These are phyloP conservation scores for Drosophila quasianomalipes DNA, from an alignment of 2,888 invertebrate genomes.

Conservation along the genomic window DNA sequence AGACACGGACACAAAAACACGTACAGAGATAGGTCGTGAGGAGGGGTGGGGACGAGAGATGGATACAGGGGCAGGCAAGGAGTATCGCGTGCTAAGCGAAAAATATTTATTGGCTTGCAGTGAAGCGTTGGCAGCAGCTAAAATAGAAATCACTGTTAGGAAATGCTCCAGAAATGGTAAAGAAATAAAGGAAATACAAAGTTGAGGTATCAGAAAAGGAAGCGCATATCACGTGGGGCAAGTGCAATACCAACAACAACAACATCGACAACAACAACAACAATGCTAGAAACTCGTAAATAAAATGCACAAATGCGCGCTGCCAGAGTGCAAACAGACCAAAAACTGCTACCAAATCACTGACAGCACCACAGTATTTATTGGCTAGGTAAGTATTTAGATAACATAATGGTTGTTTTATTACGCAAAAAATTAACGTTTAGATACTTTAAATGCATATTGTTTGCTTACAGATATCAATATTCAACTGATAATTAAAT, in stretches of 20 bases:
- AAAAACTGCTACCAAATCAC: conserved; percentile 55
- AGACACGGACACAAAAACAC: conserved; percentile 40
- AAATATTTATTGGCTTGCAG: conserved; percentile 73
- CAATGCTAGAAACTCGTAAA: conserved; percentile 61
- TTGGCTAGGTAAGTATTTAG: conserved; percentile 15
- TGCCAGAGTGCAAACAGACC: conserved; percentile 63
- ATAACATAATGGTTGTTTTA: background rate
- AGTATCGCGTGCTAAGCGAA: conserved; percentile 68
- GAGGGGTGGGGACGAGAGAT: background rate
- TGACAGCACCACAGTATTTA: conserved; percentile 65
- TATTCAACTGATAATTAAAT: background rate
- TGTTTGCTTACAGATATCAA: background rate
- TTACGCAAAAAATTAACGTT: background rate
- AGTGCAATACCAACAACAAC: conserved; percentile 48
- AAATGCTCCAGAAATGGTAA: conserved; percentile 58
- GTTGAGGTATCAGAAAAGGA: conserved; percentile 79
- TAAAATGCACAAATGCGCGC: conserved; percentile 74
- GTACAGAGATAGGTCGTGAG: conserved; percentile 15
- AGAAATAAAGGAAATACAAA: conserved; percentile 79
- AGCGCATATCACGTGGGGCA: conserved; percentile 74
- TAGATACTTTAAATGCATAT: background rate
- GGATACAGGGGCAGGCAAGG: conserved; percentile 7
- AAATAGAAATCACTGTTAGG: conserved; percentile 73
- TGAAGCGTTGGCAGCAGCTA: conserved; percentile 59
- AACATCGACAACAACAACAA: conserved; percentile 17